Conservation (phyloP, 2,113 vertebrate genomes). For the Propithecus coquereli region DNA sequence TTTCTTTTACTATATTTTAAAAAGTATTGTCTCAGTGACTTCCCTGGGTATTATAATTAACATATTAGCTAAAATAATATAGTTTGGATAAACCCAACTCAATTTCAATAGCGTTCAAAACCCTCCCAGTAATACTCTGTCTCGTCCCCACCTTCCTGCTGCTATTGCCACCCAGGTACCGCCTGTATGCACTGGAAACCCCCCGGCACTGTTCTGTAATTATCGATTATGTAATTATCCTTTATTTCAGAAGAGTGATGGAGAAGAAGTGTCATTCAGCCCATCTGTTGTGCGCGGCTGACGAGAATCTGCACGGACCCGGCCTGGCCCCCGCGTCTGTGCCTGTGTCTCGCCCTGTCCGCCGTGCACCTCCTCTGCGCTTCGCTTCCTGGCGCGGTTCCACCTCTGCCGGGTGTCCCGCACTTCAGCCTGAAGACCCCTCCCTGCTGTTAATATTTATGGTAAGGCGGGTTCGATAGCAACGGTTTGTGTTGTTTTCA, state of each 20-base stretch:
- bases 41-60: background rate
- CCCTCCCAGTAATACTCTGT: background rate
- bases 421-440: background rate
- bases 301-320: background rate
- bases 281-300: background rate
- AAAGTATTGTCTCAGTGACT: background rate
- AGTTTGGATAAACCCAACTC: background rate
- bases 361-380: background rate
- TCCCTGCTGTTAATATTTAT: background rate
- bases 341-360: background rate
- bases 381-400: background rate
- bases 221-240: background rate
- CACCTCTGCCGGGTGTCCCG: background rate
- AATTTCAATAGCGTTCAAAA: background rate
- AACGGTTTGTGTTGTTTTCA: background rate
- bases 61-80: background rate
- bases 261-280: background rate
- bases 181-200: background rate
- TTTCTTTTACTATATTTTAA: background rate
- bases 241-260: background rate
- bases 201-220: background rate
- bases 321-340: background rate
- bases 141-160: background rate
- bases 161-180: too few species aligned
- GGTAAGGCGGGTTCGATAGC: background rate